Evolutionary conservation across 2,888 invertebrate genomes (phyloP).

Genomic region (Amiota minor): DNA sequence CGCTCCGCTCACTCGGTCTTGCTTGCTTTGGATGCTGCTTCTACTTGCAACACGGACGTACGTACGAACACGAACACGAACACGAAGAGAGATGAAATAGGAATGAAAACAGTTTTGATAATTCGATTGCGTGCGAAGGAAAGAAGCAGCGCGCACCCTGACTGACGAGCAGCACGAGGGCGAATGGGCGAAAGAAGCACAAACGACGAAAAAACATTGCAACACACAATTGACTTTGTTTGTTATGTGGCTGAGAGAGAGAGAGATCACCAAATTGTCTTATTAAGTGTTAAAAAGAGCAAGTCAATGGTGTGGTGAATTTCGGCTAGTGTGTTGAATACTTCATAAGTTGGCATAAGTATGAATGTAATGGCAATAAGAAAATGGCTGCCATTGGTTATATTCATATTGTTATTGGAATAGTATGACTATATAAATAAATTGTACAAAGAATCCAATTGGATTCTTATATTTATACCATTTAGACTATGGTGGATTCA

Average conservation of each 20-base stretch:
- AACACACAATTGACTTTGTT: background rate
- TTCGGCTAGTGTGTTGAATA: constrained; percentile 4
- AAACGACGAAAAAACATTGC: background rate
- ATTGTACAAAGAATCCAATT: constrained; percentile 51
- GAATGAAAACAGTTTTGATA: no score
- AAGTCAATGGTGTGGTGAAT: background rate
- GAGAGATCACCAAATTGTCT: no score
- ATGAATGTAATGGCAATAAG: constrained; percentile 34
- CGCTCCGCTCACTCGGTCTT: background rate
- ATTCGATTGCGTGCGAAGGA: no score
- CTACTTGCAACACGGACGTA: no score
- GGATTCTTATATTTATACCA: constrained; percentile 33
- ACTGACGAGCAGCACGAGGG: constrained; percentile 46
- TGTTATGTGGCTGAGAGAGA: no score
- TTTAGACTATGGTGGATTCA: constrained; percentile 29
- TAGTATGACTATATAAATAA: constrained; percentile 20
- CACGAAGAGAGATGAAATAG: no score
- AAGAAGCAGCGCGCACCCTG: constrained; percentile 6
- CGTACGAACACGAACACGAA: no score
- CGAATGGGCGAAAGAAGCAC: constrained; percentile 38
- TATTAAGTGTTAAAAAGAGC: background rate
- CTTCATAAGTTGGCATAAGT: constrained; percentile 38
- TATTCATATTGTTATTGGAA: constrained; percentile 7
- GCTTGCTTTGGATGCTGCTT: background rate
- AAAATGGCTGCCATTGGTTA: constrained; percentile 45